Base-by-base conservation (phyloP, 2,797 vertebrate species). In the Poeciliopsis gracilis region DNA sequence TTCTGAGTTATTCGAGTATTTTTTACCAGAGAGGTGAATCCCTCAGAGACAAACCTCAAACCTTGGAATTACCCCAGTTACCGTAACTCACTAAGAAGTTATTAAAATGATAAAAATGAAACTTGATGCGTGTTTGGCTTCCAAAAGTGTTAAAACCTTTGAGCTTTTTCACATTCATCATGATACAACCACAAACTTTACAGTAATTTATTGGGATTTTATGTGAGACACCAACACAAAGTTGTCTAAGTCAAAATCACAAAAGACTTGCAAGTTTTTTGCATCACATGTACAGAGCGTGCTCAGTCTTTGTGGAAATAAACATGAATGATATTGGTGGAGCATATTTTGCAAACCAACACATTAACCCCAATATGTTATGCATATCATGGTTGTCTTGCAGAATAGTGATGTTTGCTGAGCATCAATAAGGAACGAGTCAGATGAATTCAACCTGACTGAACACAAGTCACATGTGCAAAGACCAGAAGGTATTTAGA, bases 11-110 rank as follows among this genome's bases (percentile, higher is more conserved):
- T 20, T 7, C 45, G 20, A 72, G 23, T 75, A 49, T 4, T 5
- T 83, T 88, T 79, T 9, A 36, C n/a, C 33, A 0, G 30, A 57
- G 67, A 16, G 77, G 85, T 77, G 4, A 72, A 55, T 87, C 77
- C 83, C 80, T 72, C 72, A 61, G 38, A 67, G 23, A 43, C 20
- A 30, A 5, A 25, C 30, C 20, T 38, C 79, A 70, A 36, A 67
- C 79, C 30, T 75, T 2, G 13, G 41, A 51, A 78, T 7, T 49
- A 0, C 15, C 43, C 16, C 38, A 41, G 45, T 6, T 70, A 59
- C n/a, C 43, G n/a, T n/a, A n/a, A 61, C 77, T 10, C 3, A 4
- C 36, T 38, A 8, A 23, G 8, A 66, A 11, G 16, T 38, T 23
- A 20, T 38, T 11, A 67, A 67, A 25, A 12, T 67, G 18, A 77